phyloP scores from a whole-genome alignment of 2,888 invertebrate species.

The Lagria hirta region DNA sequence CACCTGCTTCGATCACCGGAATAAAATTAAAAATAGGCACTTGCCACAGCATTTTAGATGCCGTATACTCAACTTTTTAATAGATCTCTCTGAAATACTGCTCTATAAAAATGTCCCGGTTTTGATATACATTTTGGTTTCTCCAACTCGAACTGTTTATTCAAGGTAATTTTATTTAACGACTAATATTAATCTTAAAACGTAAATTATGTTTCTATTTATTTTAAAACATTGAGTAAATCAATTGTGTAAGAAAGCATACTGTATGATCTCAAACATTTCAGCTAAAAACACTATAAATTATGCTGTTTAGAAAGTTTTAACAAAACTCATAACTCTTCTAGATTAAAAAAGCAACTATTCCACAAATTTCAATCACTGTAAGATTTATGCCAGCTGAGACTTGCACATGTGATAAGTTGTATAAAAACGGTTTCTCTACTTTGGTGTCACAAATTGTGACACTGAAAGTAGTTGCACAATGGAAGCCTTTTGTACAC shows the following conservation, averaged over 20 bases:
- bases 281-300: not conserved
- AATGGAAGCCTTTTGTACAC: too few relatives aligned
- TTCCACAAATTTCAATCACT: not conserved
- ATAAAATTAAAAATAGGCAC: conserved; percentile 36
- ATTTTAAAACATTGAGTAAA: conserved; percentile 2
- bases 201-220: not conserved
- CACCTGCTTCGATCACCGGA: conserved; percentile 30
- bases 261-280: not conserved
- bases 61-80: conserved; percentile 29
- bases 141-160: conserved; percentile 10
- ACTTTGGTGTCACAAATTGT: too few relatives aligned
- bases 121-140: conserved; percentile 37
- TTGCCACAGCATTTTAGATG: conserved; percentile 7
- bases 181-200: conserved; percentile 16
- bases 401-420: too few relatives aligned
- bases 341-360: not conserved
- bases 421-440: too few relatives aligned
- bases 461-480: too few relatives aligned
- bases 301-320: not conserved
- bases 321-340: not conserved
- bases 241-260: conserved; percentile 4
- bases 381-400: too few relatives aligned
- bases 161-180: conserved; percentile 18
- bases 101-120: conserved; percentile 35
- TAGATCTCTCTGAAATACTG: conserved; percentile 35